Base-by-base conservation (phyloP, 2,113 vertebrate species). In the Rhinoderma darwinii region DNA sequence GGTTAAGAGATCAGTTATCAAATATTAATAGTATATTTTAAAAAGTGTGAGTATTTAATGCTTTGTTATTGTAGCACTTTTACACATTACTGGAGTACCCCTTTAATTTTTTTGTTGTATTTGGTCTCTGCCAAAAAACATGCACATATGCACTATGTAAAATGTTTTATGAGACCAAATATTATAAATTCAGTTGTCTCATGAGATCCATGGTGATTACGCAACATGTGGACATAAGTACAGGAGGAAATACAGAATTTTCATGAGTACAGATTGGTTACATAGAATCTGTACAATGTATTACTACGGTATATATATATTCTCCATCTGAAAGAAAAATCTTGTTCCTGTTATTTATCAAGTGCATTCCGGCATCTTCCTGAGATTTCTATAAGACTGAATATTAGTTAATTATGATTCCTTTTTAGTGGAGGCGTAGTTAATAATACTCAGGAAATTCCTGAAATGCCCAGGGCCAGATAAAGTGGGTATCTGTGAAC, bases 401-500 rank as follows among this genome's bases (percentile, higher is more conserved):
- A 39, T 35, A 59, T 56, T 59, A 59, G 32, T 75, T 75, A 75
- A 56, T n/a, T 17, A 54, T 74, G 72, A n/a, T 11, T 59, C 15
- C 2, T 39, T 61, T 84, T 43, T 47, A 63, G 35, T 30, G 39
- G 54, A 63, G 59, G n/a, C 54, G 30, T 84, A 18, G 50, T 59
- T 77, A 76, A 63, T 66, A 59, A 84, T 84, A 73, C 44, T 68
- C n/a, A 32, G 32, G 44, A 68, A 84, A 84, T 84, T 84, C 70
- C 50, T 84, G 72, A 84, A 59, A 61, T 84, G 72, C 54, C 72
- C 54, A 76, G 7, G n/a, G 39, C 51, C 54, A 63, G 83, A 84
- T 84, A 76, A 84, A 44, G 54, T 76, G 73, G 54, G 27, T 84
- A 63, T 84, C 73, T 84, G 27, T 44, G 54, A 84, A 11, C 54